Evolutionary conservation across 2,888 invertebrate species (phyloP), one percentile per base, ranked within the genome.

Genomic region (Drosophila putrida): DNA sequence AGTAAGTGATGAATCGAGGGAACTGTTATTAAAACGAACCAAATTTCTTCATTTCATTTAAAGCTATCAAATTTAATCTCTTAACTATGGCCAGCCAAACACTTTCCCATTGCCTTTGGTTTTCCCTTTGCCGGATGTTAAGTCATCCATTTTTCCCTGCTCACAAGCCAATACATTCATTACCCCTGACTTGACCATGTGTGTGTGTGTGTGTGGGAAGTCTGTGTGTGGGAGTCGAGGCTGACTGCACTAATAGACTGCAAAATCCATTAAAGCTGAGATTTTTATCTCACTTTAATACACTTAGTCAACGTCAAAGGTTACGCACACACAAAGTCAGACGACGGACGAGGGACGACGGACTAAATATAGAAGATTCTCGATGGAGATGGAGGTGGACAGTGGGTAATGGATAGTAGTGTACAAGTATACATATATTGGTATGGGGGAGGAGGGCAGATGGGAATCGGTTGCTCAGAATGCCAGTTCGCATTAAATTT

Each of bases 241-340:
- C 57, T 73, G 53, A 71, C 71, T 81, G 64, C 86, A 80, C 82
- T 85, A 89, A 85, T 85, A 85, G 88, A 85, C 89, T 89, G 73
- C 89, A 85, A 78, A 88, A 89, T 85, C 89, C 89, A 85, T 89
- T 85, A 89, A 89, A 89, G 86, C 86, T 54, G 78, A 84, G 85
- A 85, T 88, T 85, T 89, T 89, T 85, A 85, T 89, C 89, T 88
- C 73, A 71, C 86, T 85, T 88, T 85, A 85, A 89, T 85, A 80
- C 73, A 88, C 88, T 85, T 85, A 79, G 89, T 87, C 83, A 84
- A 87, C 88, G 88, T 84, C 84, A 89, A 87, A 84, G 88, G 82
- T 81, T 88, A 71, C 63, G 54, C 67, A 70, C 76, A 79, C 43
- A 54, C 28, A 46, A 44, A 46, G 25, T 13, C 50, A 10, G 31